A percentile compares a stretch with the other conserved stretches of the same genome.
These are phyloP conservation scores for Pteropus alecto DNA, from an alignment of 2,113 vertebrate species.

Conservation along the genomic window DNA sequence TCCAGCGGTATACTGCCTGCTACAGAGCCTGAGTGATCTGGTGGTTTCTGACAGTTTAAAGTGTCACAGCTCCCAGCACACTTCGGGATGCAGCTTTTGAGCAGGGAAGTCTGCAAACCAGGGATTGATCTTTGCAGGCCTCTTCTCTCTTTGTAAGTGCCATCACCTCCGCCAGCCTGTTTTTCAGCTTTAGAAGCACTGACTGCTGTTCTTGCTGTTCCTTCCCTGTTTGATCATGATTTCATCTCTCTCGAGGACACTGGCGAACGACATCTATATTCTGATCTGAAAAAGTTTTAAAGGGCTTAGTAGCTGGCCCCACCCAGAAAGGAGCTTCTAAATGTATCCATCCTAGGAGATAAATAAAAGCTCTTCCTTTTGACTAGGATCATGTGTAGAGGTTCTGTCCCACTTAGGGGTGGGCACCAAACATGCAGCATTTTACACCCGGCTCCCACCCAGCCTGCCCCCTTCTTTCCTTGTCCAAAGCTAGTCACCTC, in stretches of 20 bases:
- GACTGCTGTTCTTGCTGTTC: background rate
- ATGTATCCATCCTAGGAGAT: background rate
- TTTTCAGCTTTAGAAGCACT: background rate
- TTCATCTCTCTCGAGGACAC: background rate
- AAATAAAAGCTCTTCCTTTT: background rate
- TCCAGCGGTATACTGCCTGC: background rate
- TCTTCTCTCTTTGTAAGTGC: background rate
- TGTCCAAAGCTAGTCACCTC: background rate
- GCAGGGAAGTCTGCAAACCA: background rate
- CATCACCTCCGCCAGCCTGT: fast-evolving
- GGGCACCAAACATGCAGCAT: background rate
- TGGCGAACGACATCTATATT: background rate
- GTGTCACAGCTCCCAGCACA: background rate
- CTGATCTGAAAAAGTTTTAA: background rate
- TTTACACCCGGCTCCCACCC: background rate
- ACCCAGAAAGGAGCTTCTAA: background rate
- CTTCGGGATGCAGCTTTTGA: background rate
- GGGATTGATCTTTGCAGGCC: background rate
- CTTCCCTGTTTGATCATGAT: background rate
- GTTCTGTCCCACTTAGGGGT: background rate
- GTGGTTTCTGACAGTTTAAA: background rate
- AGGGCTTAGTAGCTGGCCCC: background rate
- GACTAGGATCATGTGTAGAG: background rate
- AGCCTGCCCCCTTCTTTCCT: background rate
- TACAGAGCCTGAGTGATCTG: background rate